These are phyloP conservation scores for Esperia sulphurella DNA, from an alignment of 2,888 invertebrate genomes.

Conservation along the genomic window DNA sequence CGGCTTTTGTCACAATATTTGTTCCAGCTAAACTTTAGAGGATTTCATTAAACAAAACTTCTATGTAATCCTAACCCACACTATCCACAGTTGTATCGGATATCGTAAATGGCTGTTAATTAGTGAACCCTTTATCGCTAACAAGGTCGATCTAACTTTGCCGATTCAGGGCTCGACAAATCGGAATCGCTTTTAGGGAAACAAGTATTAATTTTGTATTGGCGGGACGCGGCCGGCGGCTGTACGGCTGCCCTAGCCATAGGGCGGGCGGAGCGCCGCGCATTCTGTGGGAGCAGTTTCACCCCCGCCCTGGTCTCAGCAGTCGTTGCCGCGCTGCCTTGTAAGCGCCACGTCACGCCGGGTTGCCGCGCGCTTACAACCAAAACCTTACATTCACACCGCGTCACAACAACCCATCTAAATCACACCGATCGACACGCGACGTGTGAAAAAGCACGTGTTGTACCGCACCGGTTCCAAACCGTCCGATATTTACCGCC, in stretches of 20 bases:
- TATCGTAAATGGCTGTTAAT: constrained; percentile 31
- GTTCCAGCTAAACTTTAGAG: constrained; percentile 46
- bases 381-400: constrained; percentile 44
- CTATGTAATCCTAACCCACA: background rate
- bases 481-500: constrained; percentile 18
- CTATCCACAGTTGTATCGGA: background rate
- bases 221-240: constrained; percentile 40
- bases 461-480: constrained; percentile 6
- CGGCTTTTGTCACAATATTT: constrained; percentile 67
- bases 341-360: constrained; percentile 34
- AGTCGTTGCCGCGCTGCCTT: constrained; percentile 58
- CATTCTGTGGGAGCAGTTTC: constrained; percentile 36
- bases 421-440: constrained; percentile 14
- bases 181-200: constrained; percentile 77
- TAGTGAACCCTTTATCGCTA: constrained; percentile 72
- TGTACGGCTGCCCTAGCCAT: background rate
- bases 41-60: constrained; percentile 16
- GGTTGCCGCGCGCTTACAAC: constrained; percentile 11
- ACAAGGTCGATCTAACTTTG: constrained; percentile 74
- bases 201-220: constrained; percentile 79
- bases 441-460: constrained; percentile 20
- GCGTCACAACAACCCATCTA: constrained; percentile 32
- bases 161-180: constrained; percentile 73
- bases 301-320: constrained; percentile 25
- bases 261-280: constrained; percentile 59